These are phyloP conservation scores for Lates japonicus DNA, from an alignment of 2,797 vertebrate species.

Conservation along the genomic window DNA sequence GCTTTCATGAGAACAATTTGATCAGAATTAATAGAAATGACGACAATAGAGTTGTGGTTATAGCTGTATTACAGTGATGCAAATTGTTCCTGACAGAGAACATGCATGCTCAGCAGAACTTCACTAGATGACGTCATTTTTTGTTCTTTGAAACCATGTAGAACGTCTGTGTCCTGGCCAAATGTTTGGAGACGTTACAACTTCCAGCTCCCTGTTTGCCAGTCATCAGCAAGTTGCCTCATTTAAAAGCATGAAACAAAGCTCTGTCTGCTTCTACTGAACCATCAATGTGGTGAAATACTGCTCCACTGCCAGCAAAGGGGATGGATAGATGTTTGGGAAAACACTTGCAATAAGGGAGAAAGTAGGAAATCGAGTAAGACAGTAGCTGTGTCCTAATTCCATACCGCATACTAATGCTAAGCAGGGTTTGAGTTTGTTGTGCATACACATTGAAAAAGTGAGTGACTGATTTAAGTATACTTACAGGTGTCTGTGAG, in stretches of 20 bases:
- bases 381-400: conserved; percentile 17
- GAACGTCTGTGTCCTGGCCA: conserved; percentile 26
- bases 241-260: conserved; percentile 71
- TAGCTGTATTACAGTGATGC: conserved; percentile 6
- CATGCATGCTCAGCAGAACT: conserved; percentile 47
- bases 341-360: conserved; percentile 35
- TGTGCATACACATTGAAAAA: background rate
- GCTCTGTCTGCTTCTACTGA: conserved; percentile 69
- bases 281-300: conserved; percentile 68
- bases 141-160: conserved; percentile 27
- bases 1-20: background rate
- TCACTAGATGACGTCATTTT: conserved; percentile 3
- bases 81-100: conserved; percentile 36
- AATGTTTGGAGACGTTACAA: conserved; percentile 48
- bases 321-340: conserved; percentile 46
- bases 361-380: conserved; percentile 5
- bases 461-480: background rate
- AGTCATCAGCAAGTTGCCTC: conserved; percentile 58
- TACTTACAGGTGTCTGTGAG: background rate
- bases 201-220: conserved; percentile 47
- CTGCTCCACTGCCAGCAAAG: conserved; percentile 36
- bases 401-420: background rate
- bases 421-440: background rate
- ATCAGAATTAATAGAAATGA: conserved; percentile 1
- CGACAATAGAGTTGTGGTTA: conserved; percentile 8